These are phyloP conservation scores for Nematopogon swammerdamellus DNA, from an alignment of 2,888 invertebrate species.

Conservation along the genomic window DNA sequence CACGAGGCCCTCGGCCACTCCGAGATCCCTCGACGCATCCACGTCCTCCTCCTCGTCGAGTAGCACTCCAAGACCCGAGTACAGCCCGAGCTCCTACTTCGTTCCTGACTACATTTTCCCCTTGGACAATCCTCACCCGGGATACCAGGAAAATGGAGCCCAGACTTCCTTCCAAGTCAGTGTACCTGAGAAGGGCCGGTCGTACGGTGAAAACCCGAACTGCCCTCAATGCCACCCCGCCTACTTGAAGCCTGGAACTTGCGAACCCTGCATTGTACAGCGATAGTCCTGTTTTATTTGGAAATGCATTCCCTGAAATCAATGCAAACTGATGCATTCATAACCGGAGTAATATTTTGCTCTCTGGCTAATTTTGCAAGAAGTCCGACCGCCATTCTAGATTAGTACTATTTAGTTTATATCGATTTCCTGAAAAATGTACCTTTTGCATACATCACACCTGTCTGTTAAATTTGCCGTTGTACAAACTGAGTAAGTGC, in stretches of 20 bases:
- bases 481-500: too few relatives aligned
- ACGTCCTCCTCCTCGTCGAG: slow-evolving; percentile 10
- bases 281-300: slow-evolving; percentile 25
- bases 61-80: slow-evolving; percentile 33
- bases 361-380: too few relatives aligned
- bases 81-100: slow-evolving; percentile 57
- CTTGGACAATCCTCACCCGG: slow-evolving; percentile 56
- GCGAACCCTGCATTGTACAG: slow-evolving; percentile 61
- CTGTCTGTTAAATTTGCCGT: too few relatives aligned
- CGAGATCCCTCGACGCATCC: slow-evolving; percentile 19
- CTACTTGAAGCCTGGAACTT: slow-evolving; percentile 59
- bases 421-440: too few relatives aligned
- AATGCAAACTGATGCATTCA: too few relatives aligned
- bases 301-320: too few relatives aligned
- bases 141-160: slow-evolving; percentile 51
- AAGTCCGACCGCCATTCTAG: not conserved
- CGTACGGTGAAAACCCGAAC: slow-evolving; percentile 57
- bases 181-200: slow-evolving; percentile 40
- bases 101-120: slow-evolving; percentile 62
- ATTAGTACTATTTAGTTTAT: not conserved
- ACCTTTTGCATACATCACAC: too few relatives aligned
- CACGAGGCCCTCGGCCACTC: slow-evolving; percentile 23
- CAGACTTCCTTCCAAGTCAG: slow-evolving; percentile 60
- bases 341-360: too few relatives aligned
- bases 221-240: slow-evolving; percentile 65